Evolutionary conservation across 2,113 vertebrate genomes (phyloP).

Genomic region (Ciconia boyciana): DNA sequence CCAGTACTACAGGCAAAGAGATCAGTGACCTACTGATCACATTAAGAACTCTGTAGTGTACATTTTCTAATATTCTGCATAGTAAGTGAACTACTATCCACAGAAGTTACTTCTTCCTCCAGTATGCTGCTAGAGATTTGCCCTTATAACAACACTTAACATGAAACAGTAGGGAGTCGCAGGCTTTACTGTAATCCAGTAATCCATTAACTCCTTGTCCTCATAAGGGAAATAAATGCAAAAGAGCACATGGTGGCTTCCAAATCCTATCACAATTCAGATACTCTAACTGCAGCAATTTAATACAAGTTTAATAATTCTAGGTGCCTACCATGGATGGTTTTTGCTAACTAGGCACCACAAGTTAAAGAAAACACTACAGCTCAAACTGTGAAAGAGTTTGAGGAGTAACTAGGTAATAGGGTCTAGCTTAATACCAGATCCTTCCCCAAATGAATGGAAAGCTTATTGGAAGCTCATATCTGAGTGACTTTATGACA

Average conservation of each 20-base stretch:
- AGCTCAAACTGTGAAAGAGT: background rate
- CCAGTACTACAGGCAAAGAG: background rate
- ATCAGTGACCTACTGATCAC: background rate
- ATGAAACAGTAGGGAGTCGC: background rate
- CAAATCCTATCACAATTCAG: background rate
- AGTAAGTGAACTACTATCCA: background rate
- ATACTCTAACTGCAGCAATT: background rate
- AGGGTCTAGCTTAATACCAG: background rate
- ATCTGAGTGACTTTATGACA: background rate
- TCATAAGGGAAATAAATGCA: background rate
- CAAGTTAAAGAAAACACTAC: background rate
- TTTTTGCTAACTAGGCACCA: background rate
- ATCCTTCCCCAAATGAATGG: background rate
- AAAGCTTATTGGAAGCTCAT: background rate
- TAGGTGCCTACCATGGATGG: background rate
- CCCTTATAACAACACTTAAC: background rate
- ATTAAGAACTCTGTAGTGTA: background rate
- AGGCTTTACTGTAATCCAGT: constrained; percentile 17
- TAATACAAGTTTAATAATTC: background rate
- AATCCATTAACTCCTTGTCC: constrained; percentile 16
- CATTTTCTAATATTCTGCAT: background rate
- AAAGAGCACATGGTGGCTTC: background rate
- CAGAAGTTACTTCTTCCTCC: background rate
- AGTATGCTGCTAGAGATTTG: background rate
- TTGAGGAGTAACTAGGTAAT: background rate